Conservation (phyloP, 2,797 vertebrate genomes). For the Menidia menidia region DNA sequence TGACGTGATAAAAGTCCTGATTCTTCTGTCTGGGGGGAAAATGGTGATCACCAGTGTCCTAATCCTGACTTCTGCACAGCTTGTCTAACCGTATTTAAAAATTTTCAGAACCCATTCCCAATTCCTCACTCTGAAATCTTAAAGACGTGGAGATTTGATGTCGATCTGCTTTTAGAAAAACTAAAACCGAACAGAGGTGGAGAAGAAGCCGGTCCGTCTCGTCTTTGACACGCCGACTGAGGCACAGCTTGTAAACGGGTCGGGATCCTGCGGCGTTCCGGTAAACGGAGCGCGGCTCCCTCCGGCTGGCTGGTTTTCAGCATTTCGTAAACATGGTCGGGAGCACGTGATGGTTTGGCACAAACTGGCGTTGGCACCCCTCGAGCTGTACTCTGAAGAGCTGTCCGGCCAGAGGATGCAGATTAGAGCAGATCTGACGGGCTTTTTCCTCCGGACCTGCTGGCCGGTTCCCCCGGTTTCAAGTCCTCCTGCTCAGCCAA, state of each 20-base stretch:
- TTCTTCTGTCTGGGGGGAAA: neutral
- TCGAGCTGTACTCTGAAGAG: neutral
- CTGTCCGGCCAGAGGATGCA: too few relatives aligned
- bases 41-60: neutral
- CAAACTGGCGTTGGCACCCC: neutral
- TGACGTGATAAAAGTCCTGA: neutral
- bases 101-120: too few relatives aligned
- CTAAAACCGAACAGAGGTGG: too few relatives aligned
- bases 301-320: neutral
- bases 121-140: too few relatives aligned
- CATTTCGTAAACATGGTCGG: neutral
- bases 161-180: too few relatives aligned
- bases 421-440: neutral
- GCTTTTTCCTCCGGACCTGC: too few relatives aligned
- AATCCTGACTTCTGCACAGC: neutral
- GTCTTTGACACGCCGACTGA: neutral
- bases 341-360: neutral
- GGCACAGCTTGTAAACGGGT: neutral
- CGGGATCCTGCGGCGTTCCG: neutral
- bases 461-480: neutral
- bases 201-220: neutral
- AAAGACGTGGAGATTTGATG: too few relatives aligned
- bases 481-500: constrained; percentile 11
- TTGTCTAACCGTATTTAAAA: neutral
- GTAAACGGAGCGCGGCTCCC: neutral